Base-by-base conservation (phyloP, 2,113 vertebrate genomes). In the Atlantisia rogersi region DNA sequence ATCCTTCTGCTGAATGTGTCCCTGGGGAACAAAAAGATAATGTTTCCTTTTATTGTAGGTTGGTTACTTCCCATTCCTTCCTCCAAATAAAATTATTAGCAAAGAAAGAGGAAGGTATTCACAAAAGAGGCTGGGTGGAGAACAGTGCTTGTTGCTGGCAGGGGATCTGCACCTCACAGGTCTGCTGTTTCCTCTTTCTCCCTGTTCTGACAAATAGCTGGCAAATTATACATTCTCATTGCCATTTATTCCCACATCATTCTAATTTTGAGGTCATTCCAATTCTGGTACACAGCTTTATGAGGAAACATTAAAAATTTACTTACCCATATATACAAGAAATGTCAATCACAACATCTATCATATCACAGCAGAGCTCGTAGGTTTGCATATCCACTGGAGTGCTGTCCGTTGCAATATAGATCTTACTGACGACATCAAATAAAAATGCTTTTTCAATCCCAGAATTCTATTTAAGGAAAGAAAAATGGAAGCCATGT, bases 381-480 rank as follows among this genome's bases (percentile, higher is more conserved):
- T 98, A 98, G 8, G 98, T 98, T 84, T 99, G 98, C 98, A 99
- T 99, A 80, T 99, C 98, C 97, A 99, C 98, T 9, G 98, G 98
- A 88, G 98, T 98, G 74, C 99, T 99, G 94, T 99, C 98, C 19
- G 98, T 98, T 94, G 98, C 98, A 64, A 98, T 98, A 94, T 99
- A 99, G 96, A 99, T 99, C 97, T 99, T 99, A 97, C 98, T 99
- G 96, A 99, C 98, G 94, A 99, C 98, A 87, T 99, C 98, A 97
- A 99, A 99, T 28, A 99, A 98, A 98, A 99, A 99, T 11, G 98
- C 98, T 93, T 99, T 99, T 96, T 99, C 98, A 96, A 99, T 99
- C 80, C 98, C 98, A 92, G 98, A 99, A 97, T 99, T 99, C 98
- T 99, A 96, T 89, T 92, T 55, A 75, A 92, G 52, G 67, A 92